Base-by-base conservation (phyloP, 1,140 invertebrate genomes). In the Drosophila parvula region DNA sequence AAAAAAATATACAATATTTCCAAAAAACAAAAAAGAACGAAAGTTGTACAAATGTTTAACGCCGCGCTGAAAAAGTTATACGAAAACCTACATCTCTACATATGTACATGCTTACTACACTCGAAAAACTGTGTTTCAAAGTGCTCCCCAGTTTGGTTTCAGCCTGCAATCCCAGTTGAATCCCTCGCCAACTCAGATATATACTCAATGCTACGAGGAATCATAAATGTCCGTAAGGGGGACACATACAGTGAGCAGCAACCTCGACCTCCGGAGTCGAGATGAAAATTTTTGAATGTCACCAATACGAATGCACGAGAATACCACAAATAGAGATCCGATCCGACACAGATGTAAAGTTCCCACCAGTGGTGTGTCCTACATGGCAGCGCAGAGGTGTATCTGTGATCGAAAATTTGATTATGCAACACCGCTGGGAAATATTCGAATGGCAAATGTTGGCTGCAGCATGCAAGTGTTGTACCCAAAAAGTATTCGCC, bases 71-170 rank as follows among this genome's bases (percentile, higher is more conserved):
- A 78, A 57, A 53, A 57, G 43, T 71, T 78, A 78, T 70, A 59
- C 51, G 50, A 58, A 78, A 45, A 75, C 48, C 71, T 74, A 75
- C 64, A 74, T 45, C 62, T 78, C 55, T 76, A 79, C 60, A 45
- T 80, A 63, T 64, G 47, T 69, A 77, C 55, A 65, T 73, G 79
- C 73, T 64, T 77, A 76, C 55, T 74, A 76, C 55, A 68, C 62
- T 56, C 32, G 60, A 67, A 77, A 79, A 60, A 78, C 79, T 45
- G 81, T 82, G 79, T 63, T 80, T 56, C 34, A 69, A 82, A 82
- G 81, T 84, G 81, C 57, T 44, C 40, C 38, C 62, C 69, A 80
- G 74, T 78, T 78, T 74, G 48, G 60, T 55, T 74, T 40, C 32
- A 28, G 32, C 60, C 61, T 14, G 55, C 48, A 38, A 55, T 38